Evolutionary conservation across 2,888 invertebrate species (phyloP), one percentile per base, ranked within the genome.

Genomic region (Byasa hedistus): DNA sequence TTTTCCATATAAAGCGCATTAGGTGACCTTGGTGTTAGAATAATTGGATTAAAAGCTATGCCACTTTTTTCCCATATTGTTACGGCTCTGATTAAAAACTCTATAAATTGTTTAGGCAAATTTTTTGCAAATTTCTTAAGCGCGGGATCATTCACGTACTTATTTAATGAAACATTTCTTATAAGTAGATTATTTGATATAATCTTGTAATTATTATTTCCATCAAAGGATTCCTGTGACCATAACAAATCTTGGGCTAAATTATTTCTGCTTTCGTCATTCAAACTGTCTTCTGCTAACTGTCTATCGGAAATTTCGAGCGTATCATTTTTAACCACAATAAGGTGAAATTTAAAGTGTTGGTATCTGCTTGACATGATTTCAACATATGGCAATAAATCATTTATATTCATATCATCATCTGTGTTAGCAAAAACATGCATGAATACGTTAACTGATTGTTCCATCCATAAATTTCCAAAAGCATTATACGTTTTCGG

Each of bases 51-150:
- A 63, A 91, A 80, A 52, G 85, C 83, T 63, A 91, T 80, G 2
- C 91, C 91, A 54, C 90, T 90, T 72, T 83, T 86, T 57, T 91
- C 83, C 91, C 91, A 91, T 72, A 91, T 77, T 15, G 89, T 81
- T 66, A 87, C 69, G 65, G 86, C 81, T 68, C 87, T 79, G 10
- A 82, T 75, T 62, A 91, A 73, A 74, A 91, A 89, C 54, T 80
- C 80, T 63, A 86, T 74, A 12, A 86, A 80, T 57, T 86, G 75
- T 36, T 74, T 57, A 3, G 89, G 84, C 22, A 91, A 69, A 48
- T 73, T 70, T 64, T 75, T 80, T 87, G 89, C 90, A 72, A 79
- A 67, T 61, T 84, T 83, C 67, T 72, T 78, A 44, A 91, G 61
- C 3, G 89, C 88, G 12, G 91, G 89, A 62, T 78, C 74, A 70